These are phyloP conservation scores for Idaea dimidiata DNA, from an alignment of 2,888 invertebrate species.

Conservation along the genomic window DNA sequence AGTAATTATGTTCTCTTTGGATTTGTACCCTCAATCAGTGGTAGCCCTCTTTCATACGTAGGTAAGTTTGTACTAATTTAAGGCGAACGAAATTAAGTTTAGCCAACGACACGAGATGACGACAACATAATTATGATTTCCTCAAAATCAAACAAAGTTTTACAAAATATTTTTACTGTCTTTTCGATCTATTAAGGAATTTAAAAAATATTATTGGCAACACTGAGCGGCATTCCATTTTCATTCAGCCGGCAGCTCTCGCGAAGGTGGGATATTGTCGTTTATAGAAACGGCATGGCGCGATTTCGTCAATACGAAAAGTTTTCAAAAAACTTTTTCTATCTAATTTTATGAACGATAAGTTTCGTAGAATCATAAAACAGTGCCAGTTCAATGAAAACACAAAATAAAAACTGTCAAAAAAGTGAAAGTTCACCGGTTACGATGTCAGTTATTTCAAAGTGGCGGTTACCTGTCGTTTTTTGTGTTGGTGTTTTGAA, in stretches of 20 bases:
- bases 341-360: conserved; percentile 47
- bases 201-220: conserved; percentile 40
- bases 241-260: conserved; percentile 63
- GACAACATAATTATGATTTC: too few species aligned
- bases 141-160: too few species aligned
- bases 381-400: conserved; percentile 34
- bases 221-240: conserved; percentile 44
- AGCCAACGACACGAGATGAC: too few species aligned
- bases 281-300: conserved; percentile 57
- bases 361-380: conserved; percentile 32
- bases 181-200: conserved; percentile 13
- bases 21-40: too few species aligned
- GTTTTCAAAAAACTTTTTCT: conserved; percentile 67
- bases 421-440: conserved; percentile 68
- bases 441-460: conserved; percentile 80
- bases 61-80: too few species aligned
- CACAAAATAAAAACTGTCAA: conserved; percentile 39
- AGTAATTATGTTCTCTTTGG: too few species aligned
- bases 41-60: too few species aligned
- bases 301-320: conserved; percentile 69
- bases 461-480: conserved; percentile 81
- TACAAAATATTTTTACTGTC: neutral
- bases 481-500: conserved; percentile 78
- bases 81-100: too few species aligned
- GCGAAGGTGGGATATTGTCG: conserved; percentile 32